Percentiles rank a stretch among this genome's conserved stretches.
Evolutionary conservation across 2,797 vertebrate genomes (phyloP).

Genomic region (Mormyrus hasselquistii): DNA sequence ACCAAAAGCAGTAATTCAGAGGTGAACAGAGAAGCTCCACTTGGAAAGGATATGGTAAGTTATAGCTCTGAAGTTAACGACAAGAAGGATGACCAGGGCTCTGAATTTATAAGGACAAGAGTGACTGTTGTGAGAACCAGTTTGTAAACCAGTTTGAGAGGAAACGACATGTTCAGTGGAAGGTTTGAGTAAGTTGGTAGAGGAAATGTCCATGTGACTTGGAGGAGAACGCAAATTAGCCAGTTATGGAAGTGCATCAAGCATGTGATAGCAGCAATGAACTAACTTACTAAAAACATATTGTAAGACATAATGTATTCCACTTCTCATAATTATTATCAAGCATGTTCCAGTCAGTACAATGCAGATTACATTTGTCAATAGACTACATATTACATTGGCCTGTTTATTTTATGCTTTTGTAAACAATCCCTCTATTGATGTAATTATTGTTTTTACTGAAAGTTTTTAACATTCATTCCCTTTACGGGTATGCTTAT

Average conservation of each 20-base stretch:
- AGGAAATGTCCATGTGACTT: neutral
- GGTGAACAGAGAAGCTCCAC: conserved; percentile 22
- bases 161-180: neutral
- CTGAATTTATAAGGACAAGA: conserved; percentile 50
- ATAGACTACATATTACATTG: conserved; percentile 10
- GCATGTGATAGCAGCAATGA: neutral
- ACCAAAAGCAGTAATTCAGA: conserved; percentile 22
- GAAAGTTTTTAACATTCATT: conserved; percentile 8
- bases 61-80: conserved; percentile 23
- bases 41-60: conserved; percentile 20
- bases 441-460: neutral
- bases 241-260: neutral
- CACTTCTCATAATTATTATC: conserved; percentile 3
- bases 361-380: neutral
- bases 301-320: conserved; percentile 3
- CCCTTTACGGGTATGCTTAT: neutral
- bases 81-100: conserved; percentile 30
- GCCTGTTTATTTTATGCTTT: conserved; percentile 2
- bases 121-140: conserved; percentile 60
- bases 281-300: conserved; percentile 15
- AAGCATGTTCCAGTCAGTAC: neutral
- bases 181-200: conserved; percentile 6
- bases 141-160: conserved; percentile 47
- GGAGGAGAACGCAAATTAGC: neutral
- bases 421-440: conserved; percentile 1